Evolutionary conservation across 1,140 invertebrate genomes (phyloP).

Genomic region (Caenorhabditis tropicalis): DNA sequence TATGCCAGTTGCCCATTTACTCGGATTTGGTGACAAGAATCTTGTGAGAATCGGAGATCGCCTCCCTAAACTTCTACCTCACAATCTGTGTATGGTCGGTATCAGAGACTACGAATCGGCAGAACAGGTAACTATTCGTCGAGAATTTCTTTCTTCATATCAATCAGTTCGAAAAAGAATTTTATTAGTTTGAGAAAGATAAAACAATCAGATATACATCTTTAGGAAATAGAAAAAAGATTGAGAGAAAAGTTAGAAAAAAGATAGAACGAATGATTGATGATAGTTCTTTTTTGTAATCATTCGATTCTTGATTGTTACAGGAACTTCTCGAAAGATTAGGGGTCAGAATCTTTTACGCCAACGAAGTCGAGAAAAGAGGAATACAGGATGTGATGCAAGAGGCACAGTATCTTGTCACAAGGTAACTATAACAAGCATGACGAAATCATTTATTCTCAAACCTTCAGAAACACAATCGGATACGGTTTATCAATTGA

Average conservation of each 20-base stretch:
- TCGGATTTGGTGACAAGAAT: conserved; percentile 61
- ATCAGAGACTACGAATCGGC: conserved; percentile 62
- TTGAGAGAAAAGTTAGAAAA: not conserved
- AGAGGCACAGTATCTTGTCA: conserved; percentile 60
- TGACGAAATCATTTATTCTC: not conserved
- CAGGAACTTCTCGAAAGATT: conserved; percentile 62
- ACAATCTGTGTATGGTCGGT: conserved; percentile 63
- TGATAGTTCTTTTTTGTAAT: not conserved
- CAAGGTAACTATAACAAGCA: not conserved
- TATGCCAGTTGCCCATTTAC: conserved; percentile 64
- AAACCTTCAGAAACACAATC: conserved; percentile 60
- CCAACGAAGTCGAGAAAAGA: conserved; percentile 60
- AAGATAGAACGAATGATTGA: conserved; percentile 2
- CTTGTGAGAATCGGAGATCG: conserved; percentile 59
- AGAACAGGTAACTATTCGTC: conserved; percentile 51
- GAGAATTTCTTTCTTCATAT: not conserved
- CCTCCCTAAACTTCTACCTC: conserved; percentile 63
- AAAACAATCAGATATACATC: not conserved
- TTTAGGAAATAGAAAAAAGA: not conserved
- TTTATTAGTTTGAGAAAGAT: not conserved
- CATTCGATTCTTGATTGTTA: conserved; percentile 10
- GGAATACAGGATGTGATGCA: conserved; percentile 62
- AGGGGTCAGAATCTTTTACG: conserved; percentile 64
- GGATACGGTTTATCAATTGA: conserved; percentile 66
- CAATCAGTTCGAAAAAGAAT: not conserved